These are phyloP conservation scores for Phyto melanocephala DNA, from an alignment of 2,888 invertebrate genomes.

Conservation along the genomic window DNA sequence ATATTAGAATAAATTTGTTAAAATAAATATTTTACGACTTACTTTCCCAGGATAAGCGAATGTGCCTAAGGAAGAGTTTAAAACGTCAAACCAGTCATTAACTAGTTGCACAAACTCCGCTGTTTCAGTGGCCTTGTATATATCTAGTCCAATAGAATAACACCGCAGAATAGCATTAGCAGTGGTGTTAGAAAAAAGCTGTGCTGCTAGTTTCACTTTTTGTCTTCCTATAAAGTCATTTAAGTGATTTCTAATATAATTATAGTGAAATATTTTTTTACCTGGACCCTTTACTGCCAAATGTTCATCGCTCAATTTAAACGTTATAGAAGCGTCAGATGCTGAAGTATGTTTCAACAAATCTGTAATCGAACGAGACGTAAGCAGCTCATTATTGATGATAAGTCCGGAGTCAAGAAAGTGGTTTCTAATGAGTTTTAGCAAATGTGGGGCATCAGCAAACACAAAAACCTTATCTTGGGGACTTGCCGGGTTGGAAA, in stretches of 20 bases:
- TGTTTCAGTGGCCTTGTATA: constrained; percentile 50
- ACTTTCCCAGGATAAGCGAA: constrained; percentile 10
- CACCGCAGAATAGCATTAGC: constrained; percentile 12
- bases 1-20: background rate
- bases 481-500: constrained; percentile 55
- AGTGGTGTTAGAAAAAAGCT: background rate
- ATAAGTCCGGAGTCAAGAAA: constrained; percentile 62
- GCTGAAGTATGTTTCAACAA: background rate
- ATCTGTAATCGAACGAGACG: background rate
- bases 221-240: background rate
- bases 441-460: constrained; percentile 47
- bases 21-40: background rate
- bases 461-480: constrained; percentile 52
- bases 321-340: background rate
- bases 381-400: constrained; percentile 31
- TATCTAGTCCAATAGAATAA: background rate
- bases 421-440: constrained; percentile 64
- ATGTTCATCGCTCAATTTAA: background rate
- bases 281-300: background rate
- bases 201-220: background rate
- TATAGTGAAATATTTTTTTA: background rate
- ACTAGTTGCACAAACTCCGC: constrained; percentile 62
- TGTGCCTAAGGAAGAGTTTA: constrained; percentile 36
- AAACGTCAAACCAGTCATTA: constrained; percentile 64
- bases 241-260: too few species aligned